phyloP scores from a whole-genome alignment of 64 coral and sea anemone species.

The Montipora sp. region DNA sequence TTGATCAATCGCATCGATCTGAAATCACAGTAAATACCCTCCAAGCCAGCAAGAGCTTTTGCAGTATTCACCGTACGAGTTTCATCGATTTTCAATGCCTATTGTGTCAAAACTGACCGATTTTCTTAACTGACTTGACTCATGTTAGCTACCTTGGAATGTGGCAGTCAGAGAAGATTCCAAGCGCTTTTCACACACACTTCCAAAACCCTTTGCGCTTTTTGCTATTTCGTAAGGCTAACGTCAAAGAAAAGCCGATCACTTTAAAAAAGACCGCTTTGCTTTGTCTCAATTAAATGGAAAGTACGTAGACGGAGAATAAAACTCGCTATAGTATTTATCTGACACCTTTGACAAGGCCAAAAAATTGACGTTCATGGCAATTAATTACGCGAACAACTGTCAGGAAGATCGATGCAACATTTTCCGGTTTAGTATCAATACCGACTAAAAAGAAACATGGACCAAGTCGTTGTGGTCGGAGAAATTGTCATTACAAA shows the following conservation, averaged over 20 bases:
- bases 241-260: constrained; percentile 35
- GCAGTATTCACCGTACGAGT: neutral
- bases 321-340: neutral
- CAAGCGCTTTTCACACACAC: constrained; percentile 45
- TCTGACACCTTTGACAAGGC: neutral
- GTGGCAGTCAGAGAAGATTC: neutral
- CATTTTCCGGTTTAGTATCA: constrained; percentile 19
- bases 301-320: constrained; percentile 31
- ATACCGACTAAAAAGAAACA: neutral
- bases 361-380: neutral
- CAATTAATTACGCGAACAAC: neutral
- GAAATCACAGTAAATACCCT: neutral
- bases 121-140: neutral
- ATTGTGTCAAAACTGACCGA: constrained; percentile 18
- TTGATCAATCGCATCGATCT: constrained; percentile 47
- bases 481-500: constrained; percentile 1
- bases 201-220: neutral
- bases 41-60: neutral
- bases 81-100: neutral
- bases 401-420: neutral
- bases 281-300: constrained; percentile 15
- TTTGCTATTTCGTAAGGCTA: neutral
- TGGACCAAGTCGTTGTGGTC: neutral
- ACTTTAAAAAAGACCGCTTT: constrained; percentile 37
- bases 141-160: neutral